These are phyloP conservation scores for Ascaphus truei DNA, from an alignment of 2,113 vertebrate species.

Conservation along the genomic window DNA sequence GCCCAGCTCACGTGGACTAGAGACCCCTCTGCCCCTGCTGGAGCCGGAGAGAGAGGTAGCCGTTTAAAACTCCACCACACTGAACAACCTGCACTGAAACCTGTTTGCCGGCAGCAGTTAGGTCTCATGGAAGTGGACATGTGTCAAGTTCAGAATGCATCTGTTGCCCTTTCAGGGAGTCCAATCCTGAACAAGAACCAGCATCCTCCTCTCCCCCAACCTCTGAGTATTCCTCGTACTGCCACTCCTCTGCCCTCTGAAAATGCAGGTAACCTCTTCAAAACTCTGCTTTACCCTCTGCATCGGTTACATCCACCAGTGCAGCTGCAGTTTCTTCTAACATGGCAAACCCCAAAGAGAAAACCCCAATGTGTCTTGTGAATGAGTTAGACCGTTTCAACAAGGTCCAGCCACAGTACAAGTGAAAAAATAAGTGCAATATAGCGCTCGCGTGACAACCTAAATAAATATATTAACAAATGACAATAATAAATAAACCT, in stretches of 20 bases:
- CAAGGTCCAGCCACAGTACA: slow-evolving; percentile 91
- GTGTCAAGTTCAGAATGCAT: slow-evolving; percentile 86
- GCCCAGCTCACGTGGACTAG: too few relatives aligned
- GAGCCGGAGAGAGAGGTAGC: too few relatives aligned
- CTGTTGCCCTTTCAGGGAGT: slow-evolving; percentile 65
- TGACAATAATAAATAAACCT: too few relatives aligned
- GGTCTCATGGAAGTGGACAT: slow-evolving; percentile 72
- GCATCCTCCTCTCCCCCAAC: slow-evolving; percentile 69
- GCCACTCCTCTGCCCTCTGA: slow-evolving; percentile 84
- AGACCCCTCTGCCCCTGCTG: too few relatives aligned
- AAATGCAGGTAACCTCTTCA: slow-evolving; percentile 88
- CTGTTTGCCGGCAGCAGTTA: slow-evolving; percentile 61
- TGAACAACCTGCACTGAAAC: slow-evolving; percentile 61
- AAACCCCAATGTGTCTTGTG: slow-evolving; percentile 96
- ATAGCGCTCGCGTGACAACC: too few relatives aligned
- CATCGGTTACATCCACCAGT: slow-evolving; percentile 82
- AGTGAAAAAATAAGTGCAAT: too few relatives aligned
- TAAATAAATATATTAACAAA: too few relatives aligned
- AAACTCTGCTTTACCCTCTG: slow-evolving; percentile 87
- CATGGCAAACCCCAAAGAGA: slow-evolving; percentile 98
- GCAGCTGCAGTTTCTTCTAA: slow-evolving; percentile 86
- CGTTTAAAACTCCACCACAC: too few relatives aligned
- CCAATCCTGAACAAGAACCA: slow-evolving; percentile 71
- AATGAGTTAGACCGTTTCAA: slow-evolving; percentile 98
- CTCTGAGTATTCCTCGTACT: slow-evolving; percentile 85